Evolutionary conservation across 2,113 vertebrate species (phyloP).

Genomic region (Brachypteracias leptosomus): DNA sequence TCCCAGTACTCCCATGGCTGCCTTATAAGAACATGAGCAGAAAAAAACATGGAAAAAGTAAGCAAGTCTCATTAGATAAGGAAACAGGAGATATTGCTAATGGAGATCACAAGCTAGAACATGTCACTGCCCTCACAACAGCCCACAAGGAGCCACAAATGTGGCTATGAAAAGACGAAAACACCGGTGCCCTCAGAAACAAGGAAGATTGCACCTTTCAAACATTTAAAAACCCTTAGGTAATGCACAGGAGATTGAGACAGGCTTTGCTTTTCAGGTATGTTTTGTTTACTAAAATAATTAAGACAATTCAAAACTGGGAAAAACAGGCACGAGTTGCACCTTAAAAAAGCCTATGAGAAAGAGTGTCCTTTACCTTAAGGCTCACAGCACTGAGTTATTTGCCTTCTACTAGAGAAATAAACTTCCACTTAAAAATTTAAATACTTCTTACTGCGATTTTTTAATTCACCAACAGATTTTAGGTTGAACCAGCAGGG

Average conservation of each 20-base stretch:
- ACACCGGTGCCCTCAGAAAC: neutral
- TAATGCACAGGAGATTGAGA: neutral
- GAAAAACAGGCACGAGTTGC: neutral
- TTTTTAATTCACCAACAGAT: slow-evolving; percentile 40
- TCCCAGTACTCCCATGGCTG: neutral
- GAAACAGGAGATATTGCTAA: neutral
- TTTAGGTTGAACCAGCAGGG: slow-evolving; percentile 59
- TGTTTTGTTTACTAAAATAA: neutral
- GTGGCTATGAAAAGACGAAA: neutral
- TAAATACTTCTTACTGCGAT: slow-evolving; percentile 35
- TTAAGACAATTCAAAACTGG: neutral
- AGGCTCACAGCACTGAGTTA: neutral
- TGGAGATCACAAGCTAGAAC: neutral
- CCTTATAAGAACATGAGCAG: neutral
- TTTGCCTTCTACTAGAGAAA: slow-evolving; percentile 38
- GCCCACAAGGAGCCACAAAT: neutral
- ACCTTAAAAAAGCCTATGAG: neutral
- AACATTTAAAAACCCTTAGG: neutral
- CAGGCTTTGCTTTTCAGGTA: neutral
- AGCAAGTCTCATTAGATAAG: neutral
- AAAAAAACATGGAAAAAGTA: neutral
- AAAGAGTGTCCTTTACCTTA: slow-evolving; percentile 2
- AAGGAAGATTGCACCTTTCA: neutral
- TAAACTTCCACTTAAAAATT: slow-evolving; percentile 48
- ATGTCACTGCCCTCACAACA: neutral